phyloP scores from a whole-genome alignment of 2,797 vertebrate genomes.

The Spheniscus humboldti region DNA sequence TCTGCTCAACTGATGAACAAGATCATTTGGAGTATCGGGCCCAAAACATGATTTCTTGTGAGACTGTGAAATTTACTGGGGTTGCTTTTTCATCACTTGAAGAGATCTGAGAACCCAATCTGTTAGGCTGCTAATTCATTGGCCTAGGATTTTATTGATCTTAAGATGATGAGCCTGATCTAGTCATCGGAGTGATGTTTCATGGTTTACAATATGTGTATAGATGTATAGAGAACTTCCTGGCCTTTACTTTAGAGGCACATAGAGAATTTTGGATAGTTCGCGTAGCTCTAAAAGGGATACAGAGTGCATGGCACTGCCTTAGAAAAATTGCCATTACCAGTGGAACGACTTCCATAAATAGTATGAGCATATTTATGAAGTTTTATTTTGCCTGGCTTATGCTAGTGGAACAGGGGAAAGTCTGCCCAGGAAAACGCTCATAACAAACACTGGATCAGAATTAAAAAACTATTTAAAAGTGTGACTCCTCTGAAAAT shows the following conservation, averaged over 20 bases:
- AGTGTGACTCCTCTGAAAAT: not conserved
- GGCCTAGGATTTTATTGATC: not conserved
- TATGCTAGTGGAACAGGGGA: not conserved
- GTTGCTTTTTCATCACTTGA: not conserved
- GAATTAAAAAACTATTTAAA: not conserved
- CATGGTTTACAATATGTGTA: not conserved
- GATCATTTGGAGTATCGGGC: rapidly evolving
- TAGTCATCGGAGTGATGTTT: not conserved
- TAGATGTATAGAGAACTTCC: not conserved
- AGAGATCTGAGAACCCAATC: not conserved
- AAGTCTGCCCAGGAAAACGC: not conserved
- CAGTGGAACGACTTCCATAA: not conserved
- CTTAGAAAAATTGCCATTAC: not conserved
- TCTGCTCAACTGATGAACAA: not conserved
- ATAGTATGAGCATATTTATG: not conserved
- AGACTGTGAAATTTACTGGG: not conserved
- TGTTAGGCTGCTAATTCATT: not conserved
- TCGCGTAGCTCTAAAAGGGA: not conserved
- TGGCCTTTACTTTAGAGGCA: not conserved
- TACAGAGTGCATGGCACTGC: not conserved
- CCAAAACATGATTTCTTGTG: not conserved
- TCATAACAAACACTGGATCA: not conserved
- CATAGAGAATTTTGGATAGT: not conserved
- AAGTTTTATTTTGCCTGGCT: not conserved
- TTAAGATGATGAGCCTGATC: not conserved